Evolutionary conservation across 2,888 invertebrate genomes (phyloP), one percentile per base, ranked within the genome.

Genomic region (Tromatobia lineatoria): DNA sequence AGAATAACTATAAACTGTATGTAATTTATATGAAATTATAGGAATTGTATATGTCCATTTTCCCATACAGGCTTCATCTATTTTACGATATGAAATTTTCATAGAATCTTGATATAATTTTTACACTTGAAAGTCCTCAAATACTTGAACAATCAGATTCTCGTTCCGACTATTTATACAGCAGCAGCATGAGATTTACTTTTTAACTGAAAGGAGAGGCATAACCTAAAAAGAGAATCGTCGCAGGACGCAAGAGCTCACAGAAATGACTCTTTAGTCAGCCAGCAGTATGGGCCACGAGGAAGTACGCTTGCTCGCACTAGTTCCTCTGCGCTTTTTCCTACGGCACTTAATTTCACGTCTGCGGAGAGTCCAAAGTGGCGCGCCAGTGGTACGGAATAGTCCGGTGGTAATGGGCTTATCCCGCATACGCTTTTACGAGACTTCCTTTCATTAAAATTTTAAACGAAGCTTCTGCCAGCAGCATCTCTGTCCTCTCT

Each of bases 361-460:
- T 78, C 61, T 70, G 45, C 74, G 50, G 38, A 76, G 69, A 59
- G 64, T 71, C 74, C 20, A 69, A 81, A 85, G 82, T 61, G 79
- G 78, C 57, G 61, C 52, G 64, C 78, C 77, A 59, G 66, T 54
- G 66, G 69, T 69, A 77, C 61, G 74, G 80, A 78, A 85, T 76
- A 78, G 83, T 64, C 86, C 71, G 61, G 64, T 69, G 83, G 88
- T 88, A 89, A 88, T 87, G 87, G 85, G 85, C 84, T 86, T 85
- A 88, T 87, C 82, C 80, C 75, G 84, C 86, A 86, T 86, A 86
- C 85, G 85, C 88, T 88, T 86, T 88, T 83, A 86, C 85, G 84
- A 86, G 83, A 86, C 85, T 86, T 85, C 77, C 83, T 80, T 86
- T 88, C 86, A 88, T 87, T 85, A 86, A 86, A 88, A 87, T 88